Percentiles rank a stretch among this genome's conserved stretches.
phyloP scores from a whole-genome alignment of 2,797 vertebrate species.

The Trematomus bernacchii region DNA sequence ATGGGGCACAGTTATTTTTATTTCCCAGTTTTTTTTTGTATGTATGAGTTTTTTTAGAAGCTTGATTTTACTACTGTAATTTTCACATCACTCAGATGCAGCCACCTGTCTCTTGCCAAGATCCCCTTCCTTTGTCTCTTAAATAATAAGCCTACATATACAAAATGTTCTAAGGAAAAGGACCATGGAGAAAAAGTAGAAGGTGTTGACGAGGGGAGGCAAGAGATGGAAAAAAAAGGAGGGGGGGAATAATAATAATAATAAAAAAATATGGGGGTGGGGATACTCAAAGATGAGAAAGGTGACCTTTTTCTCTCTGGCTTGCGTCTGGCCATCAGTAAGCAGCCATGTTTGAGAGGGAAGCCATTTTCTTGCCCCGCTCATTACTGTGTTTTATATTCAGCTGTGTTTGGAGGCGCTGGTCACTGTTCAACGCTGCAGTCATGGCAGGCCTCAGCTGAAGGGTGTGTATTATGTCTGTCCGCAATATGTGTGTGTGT shows the following conservation, averaged over 20 bases:
- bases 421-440: constrained; percentile 77
- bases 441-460: constrained; percentile 80
- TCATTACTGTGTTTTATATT: constrained; percentile 86
- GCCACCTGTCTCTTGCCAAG: constrained; percentile 82
- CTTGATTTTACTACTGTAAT: constrained; percentile 82
- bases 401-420: constrained; percentile 77
- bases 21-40: constrained; percentile 69
- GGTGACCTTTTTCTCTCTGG: constrained; percentile 81
- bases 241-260: constrained; percentile 17
- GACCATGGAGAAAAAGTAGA: constrained; percentile 73
- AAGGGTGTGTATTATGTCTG: constrained; percentile 65
- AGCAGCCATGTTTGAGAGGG: constrained; percentile 84
- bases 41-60: constrained; percentile 65
- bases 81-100: constrained; percentile 84
- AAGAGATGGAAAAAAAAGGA: constrained; percentile 52
- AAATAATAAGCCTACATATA: constrained; percentile 82
- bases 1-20: constrained; percentile 75
- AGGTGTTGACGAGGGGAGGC: constrained; percentile 62
- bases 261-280: constrained; percentile 38
- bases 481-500: constrained; percentile 5
- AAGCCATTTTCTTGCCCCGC: constrained; percentile 84
- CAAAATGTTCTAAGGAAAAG: constrained; percentile 59
- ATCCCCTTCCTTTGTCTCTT: constrained; percentile 85
- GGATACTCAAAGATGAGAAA: constrained; percentile 69
- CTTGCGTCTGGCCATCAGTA: constrained; percentile 71